phyloP scores from a whole-genome alignment of 2,797 vertebrate genomes.

The Sebastes cheni region DNA sequence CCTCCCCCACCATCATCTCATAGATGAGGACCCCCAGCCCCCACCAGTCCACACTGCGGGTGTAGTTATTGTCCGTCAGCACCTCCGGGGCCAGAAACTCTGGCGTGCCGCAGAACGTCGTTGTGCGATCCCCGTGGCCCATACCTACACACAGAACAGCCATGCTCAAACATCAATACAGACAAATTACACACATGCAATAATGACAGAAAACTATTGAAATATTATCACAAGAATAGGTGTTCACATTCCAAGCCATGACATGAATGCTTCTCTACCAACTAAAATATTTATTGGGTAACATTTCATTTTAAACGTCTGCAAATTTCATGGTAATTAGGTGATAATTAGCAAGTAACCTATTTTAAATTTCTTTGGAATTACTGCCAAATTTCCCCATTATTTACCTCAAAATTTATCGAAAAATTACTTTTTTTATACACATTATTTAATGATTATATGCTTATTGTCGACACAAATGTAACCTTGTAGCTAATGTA shows the following conservation, averaged over 20 bases:
- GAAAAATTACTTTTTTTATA: too few relatives aligned
- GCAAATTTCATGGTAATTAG: too few relatives aligned
- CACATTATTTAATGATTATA: too few relatives aligned
- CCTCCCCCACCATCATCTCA: constrained; percentile 98
- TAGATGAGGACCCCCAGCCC: constrained; percentile 93
- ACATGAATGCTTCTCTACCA: not conserved
- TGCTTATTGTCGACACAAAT: too few relatives aligned
- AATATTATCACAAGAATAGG: not conserved
- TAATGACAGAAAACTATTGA: not conserved
- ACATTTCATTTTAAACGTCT: fast-evolving
- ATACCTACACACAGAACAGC: constrained; percentile 82
- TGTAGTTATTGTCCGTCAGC: constrained; percentile 92
- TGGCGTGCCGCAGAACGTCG: constrained; percentile 95
- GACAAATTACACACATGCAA: not conserved
- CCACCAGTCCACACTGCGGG: constrained; percentile 97
- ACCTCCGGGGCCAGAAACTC: constrained; percentile 97
- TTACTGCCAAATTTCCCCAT: too few relatives aligned
- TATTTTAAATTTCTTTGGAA: too few relatives aligned
- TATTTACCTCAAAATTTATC: too few relatives aligned
- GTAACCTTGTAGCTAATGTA: too few relatives aligned
- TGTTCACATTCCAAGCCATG: not conserved
- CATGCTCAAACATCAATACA: not conserved
- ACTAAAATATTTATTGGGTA: too few relatives aligned
- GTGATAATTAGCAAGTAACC: too few relatives aligned
- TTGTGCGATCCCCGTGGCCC: constrained; percentile 91